These are phyloP conservation scores for Clarias platycephalus DNA, from an alignment of 2,797 vertebrate genomes.

Conservation along the genomic window DNA sequence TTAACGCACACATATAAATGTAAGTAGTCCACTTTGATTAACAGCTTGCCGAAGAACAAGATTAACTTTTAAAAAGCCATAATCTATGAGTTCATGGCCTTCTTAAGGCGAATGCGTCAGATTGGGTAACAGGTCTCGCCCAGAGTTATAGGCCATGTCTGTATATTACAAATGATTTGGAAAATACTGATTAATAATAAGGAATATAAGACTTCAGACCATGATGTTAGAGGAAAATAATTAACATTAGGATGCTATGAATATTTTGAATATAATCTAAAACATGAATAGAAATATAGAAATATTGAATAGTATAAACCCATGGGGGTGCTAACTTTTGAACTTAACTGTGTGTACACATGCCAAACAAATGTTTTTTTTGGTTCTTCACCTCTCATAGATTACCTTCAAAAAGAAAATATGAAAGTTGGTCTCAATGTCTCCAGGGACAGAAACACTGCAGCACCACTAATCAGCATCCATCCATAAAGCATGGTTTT, in stretches of 20 bases:
- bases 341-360: neutral
- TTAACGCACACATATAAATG: too few relatives aligned
- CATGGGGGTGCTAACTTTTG: neutral
- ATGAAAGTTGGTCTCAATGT: constrained; percentile 28
- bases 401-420: constrained; percentile 27
- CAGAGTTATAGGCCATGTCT: neutral
- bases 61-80: neutral
- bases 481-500: neutral
- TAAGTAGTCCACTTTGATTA: neutral
- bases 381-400: neutral
- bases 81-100: too few relatives aligned
- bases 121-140: neutral
- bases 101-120: neutral
- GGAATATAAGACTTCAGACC: neutral
- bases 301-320: neutral
- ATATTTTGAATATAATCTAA: neutral
- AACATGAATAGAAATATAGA: neutral
- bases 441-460: neutral
- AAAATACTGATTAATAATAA: neutral
- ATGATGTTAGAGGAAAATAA: neutral
- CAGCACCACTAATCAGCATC: neutral
- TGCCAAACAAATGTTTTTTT: neutral
- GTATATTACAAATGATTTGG: neutral
- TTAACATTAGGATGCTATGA: neutral
- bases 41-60: neutral